Evolutionary conservation across 2,113 vertebrate species (phyloP).

Genomic region (Ciconia stormi): DNA sequence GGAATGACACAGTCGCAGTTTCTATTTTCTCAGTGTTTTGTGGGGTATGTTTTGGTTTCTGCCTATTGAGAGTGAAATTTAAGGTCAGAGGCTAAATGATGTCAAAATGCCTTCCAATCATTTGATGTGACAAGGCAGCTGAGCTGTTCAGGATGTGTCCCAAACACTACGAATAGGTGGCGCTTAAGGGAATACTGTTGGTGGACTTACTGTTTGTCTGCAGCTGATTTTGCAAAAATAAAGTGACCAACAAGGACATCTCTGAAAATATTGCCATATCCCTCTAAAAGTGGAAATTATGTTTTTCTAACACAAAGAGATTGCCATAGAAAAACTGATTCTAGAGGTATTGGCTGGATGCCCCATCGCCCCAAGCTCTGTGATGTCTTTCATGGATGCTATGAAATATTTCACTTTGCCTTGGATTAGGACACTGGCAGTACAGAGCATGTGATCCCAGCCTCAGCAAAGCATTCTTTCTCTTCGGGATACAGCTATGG

Average conservation of each 20-base stretch:
- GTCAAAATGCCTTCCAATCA: slow-evolving; percentile 31
- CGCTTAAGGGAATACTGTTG: not conserved
- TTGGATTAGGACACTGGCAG: slow-evolving; percentile 52
- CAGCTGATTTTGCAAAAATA: not conserved
- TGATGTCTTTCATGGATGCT: slow-evolving; percentile 44
- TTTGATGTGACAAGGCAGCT: slow-evolving; percentile 49
- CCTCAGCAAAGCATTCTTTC: slow-evolving; percentile 62
- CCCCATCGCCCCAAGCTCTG: slow-evolving; percentile 22
- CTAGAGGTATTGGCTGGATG: slow-evolving; percentile 36
- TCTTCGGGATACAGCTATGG: slow-evolving; percentile 28
- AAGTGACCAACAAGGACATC: not conserved
- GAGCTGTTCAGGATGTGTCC: slow-evolving; percentile 15
- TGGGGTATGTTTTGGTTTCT: slow-evolving; percentile 41
- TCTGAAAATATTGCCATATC: not conserved
- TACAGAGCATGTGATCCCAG: slow-evolving; percentile 42
- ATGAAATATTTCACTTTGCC: slow-evolving; percentile 58
- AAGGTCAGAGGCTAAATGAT: slow-evolving; percentile 48
- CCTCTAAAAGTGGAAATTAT: not conserved
- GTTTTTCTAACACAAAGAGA: not conserved
- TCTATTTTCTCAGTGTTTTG: slow-evolving; percentile 57
- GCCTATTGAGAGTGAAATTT: slow-evolving; percentile 44
- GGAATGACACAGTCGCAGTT: slow-evolving; percentile 47
- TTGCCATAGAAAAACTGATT: not conserved
- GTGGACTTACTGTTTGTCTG: not conserved
- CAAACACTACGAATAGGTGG: not conserved